phyloP scores from a whole-genome alignment of 2,888 invertebrate species.

The Myopa testacea region DNA sequence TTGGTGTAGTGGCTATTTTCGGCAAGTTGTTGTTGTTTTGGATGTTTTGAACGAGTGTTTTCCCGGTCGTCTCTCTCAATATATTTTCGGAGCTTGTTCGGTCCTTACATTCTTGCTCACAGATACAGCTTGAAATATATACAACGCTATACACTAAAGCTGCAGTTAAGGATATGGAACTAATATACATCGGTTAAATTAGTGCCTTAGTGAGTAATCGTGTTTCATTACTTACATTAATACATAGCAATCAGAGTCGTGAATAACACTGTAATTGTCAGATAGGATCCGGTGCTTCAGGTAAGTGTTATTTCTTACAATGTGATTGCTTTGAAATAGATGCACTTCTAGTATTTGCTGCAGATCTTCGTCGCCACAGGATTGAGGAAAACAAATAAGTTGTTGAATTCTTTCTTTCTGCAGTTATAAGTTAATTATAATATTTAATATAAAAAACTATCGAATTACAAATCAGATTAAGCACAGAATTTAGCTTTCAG shows the following conservation, averaged over 20 bases:
- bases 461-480: too few relatives aligned
- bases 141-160: conserved; percentile 1
- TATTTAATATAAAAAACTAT: too few relatives aligned
- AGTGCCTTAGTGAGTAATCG: background rate
- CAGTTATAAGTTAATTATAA: background rate
- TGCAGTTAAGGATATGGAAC: conserved; percentile 17
- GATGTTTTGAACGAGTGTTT: background rate
- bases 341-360: conserved; percentile 55
- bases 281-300: conserved; percentile 52
- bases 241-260: conserved; percentile 57
- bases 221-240: conserved; percentile 52
- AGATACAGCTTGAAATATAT: background rate
- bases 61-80: background rate
- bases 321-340: conserved; percentile 53
- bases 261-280: conserved; percentile 53
- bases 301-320: conserved; percentile 56
- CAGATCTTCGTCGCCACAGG: conserved; percentile 55
- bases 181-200: background rate
- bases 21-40: conserved; percentile 36
- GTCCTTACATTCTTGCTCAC: background rate
- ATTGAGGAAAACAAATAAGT: conserved; percentile 58
- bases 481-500: too few relatives aligned
- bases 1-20: conserved; percentile 42
- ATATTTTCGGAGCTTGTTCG: background rate
- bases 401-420: conserved; percentile 55